phyloP scores from a whole-genome alignment of 2,113 vertebrate genomes.

The Chamaea fasciata region DNA sequence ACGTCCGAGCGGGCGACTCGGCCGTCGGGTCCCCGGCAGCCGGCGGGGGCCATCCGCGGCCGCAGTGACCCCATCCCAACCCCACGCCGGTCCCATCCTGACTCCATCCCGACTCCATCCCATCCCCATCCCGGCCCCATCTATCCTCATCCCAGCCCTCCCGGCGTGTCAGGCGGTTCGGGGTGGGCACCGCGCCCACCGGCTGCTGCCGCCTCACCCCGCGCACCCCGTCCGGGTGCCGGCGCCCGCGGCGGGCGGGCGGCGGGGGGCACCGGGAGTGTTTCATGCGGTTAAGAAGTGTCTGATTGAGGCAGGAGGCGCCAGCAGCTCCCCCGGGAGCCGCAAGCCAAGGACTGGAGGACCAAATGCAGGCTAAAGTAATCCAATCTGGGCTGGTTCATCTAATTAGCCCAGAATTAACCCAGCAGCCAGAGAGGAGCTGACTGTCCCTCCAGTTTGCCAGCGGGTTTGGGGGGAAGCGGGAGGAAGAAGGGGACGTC shows the following conservation, averaged over 20 bases:
- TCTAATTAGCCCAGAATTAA: conserved; percentile 83
- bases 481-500: conserved; percentile 62
- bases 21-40: background rate
- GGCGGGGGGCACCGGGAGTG: conserved; percentile 45
- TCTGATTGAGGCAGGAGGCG: conserved; percentile 87
- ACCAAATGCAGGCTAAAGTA: conserved; percentile 86
- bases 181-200: background rate
- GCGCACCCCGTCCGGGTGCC: conserved; percentile 7
- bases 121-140: background rate
- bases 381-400: conserved; percentile 81
- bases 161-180: background rate
- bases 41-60: background rate
- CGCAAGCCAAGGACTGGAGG: conserved; percentile 85
- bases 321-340: conserved; percentile 85
- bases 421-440: conserved; percentile 68
- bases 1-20: background rate
- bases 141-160: background rate
- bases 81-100: background rate
- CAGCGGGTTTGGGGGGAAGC: conserved; percentile 63
- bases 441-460: conserved; percentile 65
- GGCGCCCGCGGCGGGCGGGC: conserved; percentile 23
- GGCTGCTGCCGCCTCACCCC: conserved; percentile 6
- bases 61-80: background rate
- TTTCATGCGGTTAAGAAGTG: conserved; percentile 77
- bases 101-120: background rate